Evolutionary conservation across 2,113 vertebrate genomes (phyloP), one percentile per base, ranked within the genome.

Genomic region (Poicephalus meyeri): DNA sequence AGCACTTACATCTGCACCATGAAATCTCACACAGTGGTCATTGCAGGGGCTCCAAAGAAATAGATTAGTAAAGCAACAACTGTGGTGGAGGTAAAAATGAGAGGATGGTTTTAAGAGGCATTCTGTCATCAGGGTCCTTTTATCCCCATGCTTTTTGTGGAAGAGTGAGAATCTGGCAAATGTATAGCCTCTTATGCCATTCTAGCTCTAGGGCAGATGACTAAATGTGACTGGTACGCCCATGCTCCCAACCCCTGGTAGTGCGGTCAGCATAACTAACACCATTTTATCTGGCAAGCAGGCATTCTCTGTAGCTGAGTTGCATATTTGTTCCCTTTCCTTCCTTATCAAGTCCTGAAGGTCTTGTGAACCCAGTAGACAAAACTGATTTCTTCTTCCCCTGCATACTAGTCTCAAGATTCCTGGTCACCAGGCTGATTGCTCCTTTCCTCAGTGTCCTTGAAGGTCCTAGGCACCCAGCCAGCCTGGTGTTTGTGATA

Each of bases 381-480:
- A 76, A 85, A 79, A 58, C 1, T n/a, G 15, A 52, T 33, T 74
- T 70, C 16, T 71, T 74, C 29, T 63, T 56, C 12, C 12, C 6
- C 13, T 60, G 11, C 16, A 10, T 37, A 23, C 4, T 3, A 9
- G 25, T 9, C 8, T 81, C 26, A 63, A 66, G 10, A 2, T 18
- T 61, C 13, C 16, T 46, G 23, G 8, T 10, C 3, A 0, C 16
- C 37, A 39, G 29, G 46, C 9, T 50, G 24, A 71, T 74, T 37
- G 21, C 0, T 11, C 2, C 2, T 23, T 42, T 79, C 5, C 23
- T 81, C 7, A 44, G 2, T 0, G 2, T 17, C 37, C 46, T 16
- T 83, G 58, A 64, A 35, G 21, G 5, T 60, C 33, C 11, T 28
- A 55, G n/a, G 31, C 31, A 42, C 11, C 20, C 7, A 0, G 25